Conservation (phyloP, 2,113 vertebrate species). For the Sander lucioperca region DNA sequence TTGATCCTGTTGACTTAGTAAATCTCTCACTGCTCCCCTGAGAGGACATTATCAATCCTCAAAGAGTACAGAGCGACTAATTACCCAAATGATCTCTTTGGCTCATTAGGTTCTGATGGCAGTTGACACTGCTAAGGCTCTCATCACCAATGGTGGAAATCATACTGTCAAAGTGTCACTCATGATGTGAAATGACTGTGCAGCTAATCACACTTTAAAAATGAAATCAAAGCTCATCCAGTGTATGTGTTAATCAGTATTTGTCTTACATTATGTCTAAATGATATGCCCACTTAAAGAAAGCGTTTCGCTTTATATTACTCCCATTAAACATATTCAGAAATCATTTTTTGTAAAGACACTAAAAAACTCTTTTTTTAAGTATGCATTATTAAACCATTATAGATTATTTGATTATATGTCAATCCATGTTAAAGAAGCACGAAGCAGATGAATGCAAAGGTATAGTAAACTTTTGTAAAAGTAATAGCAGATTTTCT, state of each 20-base stretch:
- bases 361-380: neutral
- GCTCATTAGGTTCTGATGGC: constrained; percentile 52
- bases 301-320: neutral
- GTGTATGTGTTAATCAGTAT: constrained; percentile 2
- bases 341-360: neutral
- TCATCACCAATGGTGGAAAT: constrained; percentile 36
- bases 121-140: constrained; percentile 16
- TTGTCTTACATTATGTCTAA: neutral
- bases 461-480: no score
- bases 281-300: neutral
- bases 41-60: constrained; percentile 26
- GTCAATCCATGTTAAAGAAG: no score
- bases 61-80: constrained; percentile 44
- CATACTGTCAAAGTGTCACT: constrained; percentile 38
- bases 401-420: no score
- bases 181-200: constrained; percentile 26
- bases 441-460: no score
- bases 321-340: neutral
- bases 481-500: no score
- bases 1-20: constrained; percentile 35
- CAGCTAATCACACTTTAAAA: neutral
- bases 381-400: no score
- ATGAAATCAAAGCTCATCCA: constrained; percentile 23
- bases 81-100: constrained; percentile 56
- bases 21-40: constrained; percentile 32